Evolutionary conservation across 2,113 vertebrate genomes (phyloP).

Genomic region (Sialia sialis): DNA sequence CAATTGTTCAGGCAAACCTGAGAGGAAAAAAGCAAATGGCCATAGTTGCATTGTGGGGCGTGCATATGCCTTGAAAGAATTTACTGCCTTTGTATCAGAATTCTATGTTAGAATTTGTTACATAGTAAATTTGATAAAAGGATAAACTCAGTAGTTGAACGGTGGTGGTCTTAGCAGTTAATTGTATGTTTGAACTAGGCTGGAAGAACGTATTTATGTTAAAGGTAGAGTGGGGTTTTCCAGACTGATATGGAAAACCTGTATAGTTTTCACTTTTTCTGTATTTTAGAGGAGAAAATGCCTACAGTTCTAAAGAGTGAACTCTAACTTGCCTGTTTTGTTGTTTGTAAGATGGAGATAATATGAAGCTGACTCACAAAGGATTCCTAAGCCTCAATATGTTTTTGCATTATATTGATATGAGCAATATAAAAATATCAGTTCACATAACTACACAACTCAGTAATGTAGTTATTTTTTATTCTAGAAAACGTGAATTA

Average conservation of each 20-base stretch:
- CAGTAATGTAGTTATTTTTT: background rate
- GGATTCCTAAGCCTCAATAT: background rate
- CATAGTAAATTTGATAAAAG: background rate
- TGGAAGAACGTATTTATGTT: background rate
- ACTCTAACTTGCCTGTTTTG: background rate
- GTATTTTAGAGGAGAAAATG: background rate
- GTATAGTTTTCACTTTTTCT: background rate
- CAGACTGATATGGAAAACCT: background rate
- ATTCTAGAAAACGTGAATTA: background rate
- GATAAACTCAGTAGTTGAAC: background rate
- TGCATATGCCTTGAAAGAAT: background rate
- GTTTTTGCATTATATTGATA: background rate
- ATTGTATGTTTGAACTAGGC: background rate
- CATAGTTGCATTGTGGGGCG: background rate
- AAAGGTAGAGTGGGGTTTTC: background rate
- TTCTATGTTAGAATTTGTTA: background rate
- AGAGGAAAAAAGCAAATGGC: background rate
- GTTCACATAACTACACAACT: background rate
- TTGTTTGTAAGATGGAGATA: background rate
- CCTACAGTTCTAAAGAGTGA: background rate
- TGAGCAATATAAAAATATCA: background rate
- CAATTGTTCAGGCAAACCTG: background rate
- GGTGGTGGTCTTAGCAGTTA: background rate
- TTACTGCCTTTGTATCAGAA: background rate
- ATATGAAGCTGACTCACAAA: background rate